These are phyloP conservation scores for Nycteola revayana DNA, from an alignment of 2,888 invertebrate genomes.

Conservation along the genomic window DNA sequence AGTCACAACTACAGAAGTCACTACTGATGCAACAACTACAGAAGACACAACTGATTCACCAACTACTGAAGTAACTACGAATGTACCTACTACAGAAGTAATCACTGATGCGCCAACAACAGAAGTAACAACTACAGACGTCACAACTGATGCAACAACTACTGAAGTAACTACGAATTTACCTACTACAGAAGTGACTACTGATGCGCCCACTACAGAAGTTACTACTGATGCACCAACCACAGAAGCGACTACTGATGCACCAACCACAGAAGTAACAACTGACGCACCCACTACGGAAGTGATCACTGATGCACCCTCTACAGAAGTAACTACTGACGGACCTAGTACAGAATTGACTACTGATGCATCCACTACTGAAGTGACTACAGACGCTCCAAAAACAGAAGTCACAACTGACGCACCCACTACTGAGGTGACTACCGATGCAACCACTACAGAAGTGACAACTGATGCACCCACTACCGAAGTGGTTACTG, in stretches of 20 bases:
- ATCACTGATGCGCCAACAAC: constrained; percentile 1
- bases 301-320: neutral
- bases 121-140: neutral
- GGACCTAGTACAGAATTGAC: neutral
- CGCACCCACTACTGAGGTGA: neutral
- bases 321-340: neutral
- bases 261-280: neutral
- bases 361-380: neutral
- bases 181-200: constrained; percentile 1
- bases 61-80: neutral
- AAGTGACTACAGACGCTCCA: neutral
- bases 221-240: neutral
- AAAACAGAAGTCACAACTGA: neutral
- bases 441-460: no score
- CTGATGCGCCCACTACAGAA: neutral
- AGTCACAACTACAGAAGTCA: neutral
- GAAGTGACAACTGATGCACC: no score
- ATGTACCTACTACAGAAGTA: neutral
- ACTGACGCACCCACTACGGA: constrained; percentile 1
- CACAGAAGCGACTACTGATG: neutral
- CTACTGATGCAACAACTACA: neutral
- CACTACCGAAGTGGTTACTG: no score
- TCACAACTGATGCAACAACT: constrained; percentile 7
- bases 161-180: neutral
- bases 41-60: neutral